phyloP scores from a whole-genome alignment of 92 coral and sea anemone genomes.

The Palythoa grandiflora region DNA sequence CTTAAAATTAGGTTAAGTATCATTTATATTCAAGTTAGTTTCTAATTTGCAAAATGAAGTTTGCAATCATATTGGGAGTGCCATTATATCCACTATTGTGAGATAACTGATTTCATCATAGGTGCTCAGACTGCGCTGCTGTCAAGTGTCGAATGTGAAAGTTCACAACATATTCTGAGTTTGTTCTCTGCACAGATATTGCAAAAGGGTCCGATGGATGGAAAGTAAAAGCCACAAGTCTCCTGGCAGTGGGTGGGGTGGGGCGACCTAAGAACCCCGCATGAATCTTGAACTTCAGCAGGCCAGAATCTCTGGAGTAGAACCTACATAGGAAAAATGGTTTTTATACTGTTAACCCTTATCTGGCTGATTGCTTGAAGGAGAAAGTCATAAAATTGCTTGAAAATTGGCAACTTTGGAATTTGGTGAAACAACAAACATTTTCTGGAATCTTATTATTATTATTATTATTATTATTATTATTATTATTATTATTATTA shows the following conservation, averaged over 20 bases:
- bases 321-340: constrained; percentile 69
- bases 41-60: too few species aligned
- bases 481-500: too few species aligned
- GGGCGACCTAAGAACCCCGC: constrained; percentile 99
- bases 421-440: neutral
- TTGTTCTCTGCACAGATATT: constrained; percentile 98
- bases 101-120: constrained; percentile 34
- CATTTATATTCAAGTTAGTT: too few species aligned
- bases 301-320: constrained; percentile 97
- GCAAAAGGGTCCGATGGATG: constrained; percentile 98
- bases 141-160: constrained; percentile 94
- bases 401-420: too few species aligned
- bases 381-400: too few species aligned
- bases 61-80: too few species aligned
- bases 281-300: constrained; percentile 97
- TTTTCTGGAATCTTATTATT: neutral
- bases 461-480: too few species aligned
- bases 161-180: constrained; percentile 99
- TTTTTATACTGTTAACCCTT: neutral
- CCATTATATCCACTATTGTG: too few species aligned
- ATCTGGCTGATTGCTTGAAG: neutral
- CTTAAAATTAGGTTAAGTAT: too few species aligned
- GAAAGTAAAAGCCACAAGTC: constrained; percentile 97
- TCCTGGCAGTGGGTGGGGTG: constrained; percentile 94
- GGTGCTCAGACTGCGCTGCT: constrained; percentile 83